Conservation (phyloP, 2,797 vertebrate genomes). For the Jordanella pulchra region DNA sequence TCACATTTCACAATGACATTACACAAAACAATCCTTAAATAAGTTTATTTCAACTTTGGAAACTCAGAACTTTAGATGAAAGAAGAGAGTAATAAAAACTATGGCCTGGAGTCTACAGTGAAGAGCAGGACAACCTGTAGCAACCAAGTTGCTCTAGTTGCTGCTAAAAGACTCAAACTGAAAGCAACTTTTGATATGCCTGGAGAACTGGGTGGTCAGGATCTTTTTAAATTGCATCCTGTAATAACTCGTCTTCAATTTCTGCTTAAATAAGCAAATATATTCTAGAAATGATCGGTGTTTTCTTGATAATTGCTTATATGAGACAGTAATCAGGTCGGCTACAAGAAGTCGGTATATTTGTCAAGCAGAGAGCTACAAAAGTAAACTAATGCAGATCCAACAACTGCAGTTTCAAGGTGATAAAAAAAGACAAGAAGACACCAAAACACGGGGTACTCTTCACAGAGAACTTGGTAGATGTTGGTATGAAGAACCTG, state of each 20-base stretch:
- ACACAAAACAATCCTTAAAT: conserved; percentile 13
- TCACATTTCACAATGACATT: not conserved
- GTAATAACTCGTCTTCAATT: not conserved
- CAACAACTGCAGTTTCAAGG: no score
- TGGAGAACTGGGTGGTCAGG: not conserved
- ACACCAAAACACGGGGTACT: no score
- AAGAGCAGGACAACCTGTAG: not conserved
- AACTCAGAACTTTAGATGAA: not conserved
- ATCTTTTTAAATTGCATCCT: not conserved
- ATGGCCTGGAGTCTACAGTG: not conserved
- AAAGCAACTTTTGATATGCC: not conserved
- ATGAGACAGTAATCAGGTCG: not conserved
- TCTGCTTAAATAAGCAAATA: not conserved
- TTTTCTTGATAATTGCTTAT: not conserved
- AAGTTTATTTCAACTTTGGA: not conserved
- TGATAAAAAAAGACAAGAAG: no score
- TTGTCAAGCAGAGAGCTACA: no score
- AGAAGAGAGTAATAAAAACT: not conserved
- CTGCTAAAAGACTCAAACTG: not conserved
- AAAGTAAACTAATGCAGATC: no score
- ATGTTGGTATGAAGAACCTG: no score
- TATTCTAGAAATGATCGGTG: not conserved
- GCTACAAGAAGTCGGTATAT: no score
- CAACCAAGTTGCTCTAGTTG: not conserved
- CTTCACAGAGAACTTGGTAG: no score